Conservation (phyloP, 2,113 vertebrate species). For the Acrocephalus arundinaceus region DNA sequence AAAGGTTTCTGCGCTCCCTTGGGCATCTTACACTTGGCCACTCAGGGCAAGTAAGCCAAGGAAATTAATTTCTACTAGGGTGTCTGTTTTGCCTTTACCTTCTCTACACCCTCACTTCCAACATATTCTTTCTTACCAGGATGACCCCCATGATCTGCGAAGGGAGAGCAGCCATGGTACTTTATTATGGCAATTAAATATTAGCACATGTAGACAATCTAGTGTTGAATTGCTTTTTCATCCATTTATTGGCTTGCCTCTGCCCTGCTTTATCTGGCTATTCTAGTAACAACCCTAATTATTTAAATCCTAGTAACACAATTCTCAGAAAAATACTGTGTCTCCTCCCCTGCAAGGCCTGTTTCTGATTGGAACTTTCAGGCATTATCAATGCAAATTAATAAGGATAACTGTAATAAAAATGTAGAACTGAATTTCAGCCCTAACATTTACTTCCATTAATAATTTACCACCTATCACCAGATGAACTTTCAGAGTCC, state of each 20-base stretch:
- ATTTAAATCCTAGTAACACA: not conserved
- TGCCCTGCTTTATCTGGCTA: not conserved
- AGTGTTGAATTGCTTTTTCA: not conserved
- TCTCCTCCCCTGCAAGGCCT: not conserved
- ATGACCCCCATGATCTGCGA: not conserved
- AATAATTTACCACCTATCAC: slow-evolving; percentile 57
- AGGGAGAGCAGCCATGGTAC: not conserved
- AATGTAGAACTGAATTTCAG: not conserved
- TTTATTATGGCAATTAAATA: not conserved
- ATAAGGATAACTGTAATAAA: not conserved
- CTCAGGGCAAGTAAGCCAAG: not conserved
- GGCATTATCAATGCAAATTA: not conserved
- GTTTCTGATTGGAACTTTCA: not conserved
- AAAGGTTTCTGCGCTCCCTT: not conserved
- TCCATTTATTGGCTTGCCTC: not conserved
- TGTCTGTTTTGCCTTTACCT: not conserved
- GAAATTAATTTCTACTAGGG: not conserved
- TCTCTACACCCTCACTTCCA: not conserved
- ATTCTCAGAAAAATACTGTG: not conserved
- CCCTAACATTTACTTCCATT: not conserved
- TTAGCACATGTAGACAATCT: not conserved
- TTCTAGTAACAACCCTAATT: not conserved
- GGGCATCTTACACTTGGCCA: not conserved
- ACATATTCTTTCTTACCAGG: not conserved
- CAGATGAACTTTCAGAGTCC: slow-evolving; percentile 25